Evolutionary conservation across 2,888 invertebrate genomes (phyloP).

Genomic region (Kuschelorhynchus macadamiae): DNA sequence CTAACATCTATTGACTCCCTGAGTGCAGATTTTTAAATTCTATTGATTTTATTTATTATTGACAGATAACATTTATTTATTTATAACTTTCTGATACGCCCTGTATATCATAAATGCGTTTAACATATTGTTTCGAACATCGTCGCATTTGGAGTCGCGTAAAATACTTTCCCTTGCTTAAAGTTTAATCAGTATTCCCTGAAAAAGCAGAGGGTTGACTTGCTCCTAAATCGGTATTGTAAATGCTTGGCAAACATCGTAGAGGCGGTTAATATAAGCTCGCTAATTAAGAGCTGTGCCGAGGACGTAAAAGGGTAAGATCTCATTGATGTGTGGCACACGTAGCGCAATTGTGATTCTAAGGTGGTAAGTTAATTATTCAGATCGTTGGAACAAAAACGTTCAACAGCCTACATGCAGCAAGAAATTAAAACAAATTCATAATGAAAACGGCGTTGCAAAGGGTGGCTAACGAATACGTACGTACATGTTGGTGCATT

Average conservation of each 20-base stretch:
- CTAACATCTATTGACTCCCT: too few relatives aligned
- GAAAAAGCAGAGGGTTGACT: constrained; percentile 37
- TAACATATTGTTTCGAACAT: too few relatives aligned
- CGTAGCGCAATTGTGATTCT: constrained; percentile 68
- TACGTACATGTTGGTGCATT: constrained; percentile 9
- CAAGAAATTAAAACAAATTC: constrained; percentile 66
- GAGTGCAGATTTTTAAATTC: too few relatives aligned
- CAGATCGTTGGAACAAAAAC: constrained; percentile 63
- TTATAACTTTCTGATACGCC: too few relatives aligned
- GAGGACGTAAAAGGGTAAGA: constrained; percentile 59
- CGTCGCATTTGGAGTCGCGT: not conserved
- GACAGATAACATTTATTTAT: too few relatives aligned
- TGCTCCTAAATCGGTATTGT: constrained; percentile 46
- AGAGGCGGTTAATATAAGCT: constrained; percentile 55
- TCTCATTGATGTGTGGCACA: constrained; percentile 66
- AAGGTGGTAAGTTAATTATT: constrained; percentile 68
- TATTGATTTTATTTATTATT: too few relatives aligned
- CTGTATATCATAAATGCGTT: too few relatives aligned
- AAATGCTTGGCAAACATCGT: constrained; percentile 48
- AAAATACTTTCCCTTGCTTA: constrained; percentile 11
- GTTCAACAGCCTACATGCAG: constrained; percentile 58
- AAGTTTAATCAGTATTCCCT: constrained; percentile 41
- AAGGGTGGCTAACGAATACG: constrained; percentile 9
- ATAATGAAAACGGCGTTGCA: constrained; percentile 42
- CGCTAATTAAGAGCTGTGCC: constrained; percentile 59